Evolutionary conservation across 2,113 vertebrate species (phyloP), one percentile per base, ranked within the genome.

Genomic region (Centropus bengalensis): DNA sequence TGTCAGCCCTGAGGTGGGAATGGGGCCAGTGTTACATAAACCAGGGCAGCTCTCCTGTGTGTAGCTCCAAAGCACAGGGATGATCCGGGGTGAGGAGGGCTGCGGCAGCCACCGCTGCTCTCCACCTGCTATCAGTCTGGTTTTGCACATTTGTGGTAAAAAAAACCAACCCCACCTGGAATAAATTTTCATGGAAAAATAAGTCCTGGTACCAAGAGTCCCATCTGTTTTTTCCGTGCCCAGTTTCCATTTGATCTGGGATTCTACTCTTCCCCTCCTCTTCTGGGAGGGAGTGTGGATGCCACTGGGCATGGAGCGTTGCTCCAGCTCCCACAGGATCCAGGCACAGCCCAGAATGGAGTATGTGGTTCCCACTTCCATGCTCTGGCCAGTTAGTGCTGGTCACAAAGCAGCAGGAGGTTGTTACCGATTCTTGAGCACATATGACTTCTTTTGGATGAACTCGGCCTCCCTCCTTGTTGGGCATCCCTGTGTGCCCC

Each of bases 41-140:
- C 20, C 51, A 51, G 28, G 56, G 6, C 22, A 3, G 2, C 5
- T 33, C 14, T 69, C 19, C 59, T 5, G 9, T 12, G 66, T 14
- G 1, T 45, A 9, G 14, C 63, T 74, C 16, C 27, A 9, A 62
- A 30, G 64, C 38, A 5, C 0, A 0, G 30, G 33, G n/a, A 6
- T 3, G 30, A 20, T 3, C 10, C 20, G 2, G 60, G 51, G 33
- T n/a, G n/a, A 51, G 21, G 22, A 71, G 4, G 11, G 32, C 30
- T 59, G 54, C 76, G 32, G 56, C 9, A 4, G 44, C 12, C 23
- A 4, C 59, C 0, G 0, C 44, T 44, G 21, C 27, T 47, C 3
- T 21, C 64, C 0, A 1, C 27, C 45, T n/a, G 28, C 3, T 0
- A 7, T 73, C 68, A 60, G 0, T 28, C 2, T 0, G 0, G 4